These are phyloP conservation scores for Whitmania pigra DNA, from an alignment of 1,140 invertebrate genomes.

Conservation along the genomic window DNA sequence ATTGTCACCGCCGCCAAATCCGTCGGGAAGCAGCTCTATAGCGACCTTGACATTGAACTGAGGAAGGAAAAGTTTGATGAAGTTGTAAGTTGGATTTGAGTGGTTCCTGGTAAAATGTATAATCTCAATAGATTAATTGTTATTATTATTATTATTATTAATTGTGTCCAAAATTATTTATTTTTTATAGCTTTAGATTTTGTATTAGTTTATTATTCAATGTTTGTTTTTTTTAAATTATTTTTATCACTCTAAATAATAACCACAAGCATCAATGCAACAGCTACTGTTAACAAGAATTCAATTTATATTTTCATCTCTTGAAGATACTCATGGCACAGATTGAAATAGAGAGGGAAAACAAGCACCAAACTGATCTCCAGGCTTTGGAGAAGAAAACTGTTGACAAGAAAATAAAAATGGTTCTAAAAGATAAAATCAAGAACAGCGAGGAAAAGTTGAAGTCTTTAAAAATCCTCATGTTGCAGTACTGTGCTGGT, in stretches of 20 bases:
- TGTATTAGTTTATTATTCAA: too few species aligned
- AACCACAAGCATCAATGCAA: too few species aligned
- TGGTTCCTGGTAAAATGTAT: background rate
- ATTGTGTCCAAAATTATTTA: too few species aligned
- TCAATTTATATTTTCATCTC: too few species aligned
- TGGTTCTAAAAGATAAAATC: constrained; percentile 40
- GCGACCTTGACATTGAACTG: constrained; percentile 37
- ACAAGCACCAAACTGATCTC: constrained; percentile 45
- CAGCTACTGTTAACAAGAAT: too few species aligned
- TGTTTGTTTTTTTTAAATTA: too few species aligned
- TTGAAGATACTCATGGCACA: constrained; percentile 59
- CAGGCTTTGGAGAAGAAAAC: constrained; percentile 41
- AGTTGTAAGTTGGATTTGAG: constrained; percentile 32
- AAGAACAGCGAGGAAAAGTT: constrained; percentile 59
- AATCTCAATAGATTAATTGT: too few species aligned
- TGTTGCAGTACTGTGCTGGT: constrained; percentile 71
- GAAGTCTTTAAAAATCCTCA: constrained; percentile 63
- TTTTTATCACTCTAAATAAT: too few species aligned
- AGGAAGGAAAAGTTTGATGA: constrained; percentile 38
- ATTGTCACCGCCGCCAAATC: constrained; percentile 66
- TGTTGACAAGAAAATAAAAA: constrained; percentile 46
- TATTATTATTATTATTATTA: background rate
- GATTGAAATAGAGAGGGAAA: constrained; percentile 54
- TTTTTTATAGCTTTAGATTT: too few species aligned
- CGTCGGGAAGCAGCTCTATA: constrained; percentile 60